phyloP scores from a whole-genome alignment of 2,797 vertebrate species.

The Notolabrus celidotus region DNA sequence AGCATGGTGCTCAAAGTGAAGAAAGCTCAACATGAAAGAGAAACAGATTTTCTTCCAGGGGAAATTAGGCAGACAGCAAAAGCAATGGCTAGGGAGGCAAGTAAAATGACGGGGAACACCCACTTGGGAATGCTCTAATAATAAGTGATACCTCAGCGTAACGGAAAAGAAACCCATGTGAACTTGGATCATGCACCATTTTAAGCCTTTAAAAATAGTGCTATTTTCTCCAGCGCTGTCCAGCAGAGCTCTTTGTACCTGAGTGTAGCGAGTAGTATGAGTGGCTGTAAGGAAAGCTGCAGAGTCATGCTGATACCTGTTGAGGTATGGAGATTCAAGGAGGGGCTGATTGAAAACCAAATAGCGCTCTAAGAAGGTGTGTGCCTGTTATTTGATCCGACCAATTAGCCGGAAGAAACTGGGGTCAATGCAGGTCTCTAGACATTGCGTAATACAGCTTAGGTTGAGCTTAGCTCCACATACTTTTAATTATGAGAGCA shows the following conservation, averaged over 20 bases:
- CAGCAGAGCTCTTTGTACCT: constrained; percentile 6
- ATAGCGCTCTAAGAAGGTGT: constrained; percentile 9
- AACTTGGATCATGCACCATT: constrained; percentile 10
- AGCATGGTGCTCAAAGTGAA: constrained; percentile 29
- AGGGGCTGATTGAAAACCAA: constrained; percentile 38
- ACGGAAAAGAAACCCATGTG: not conserved
- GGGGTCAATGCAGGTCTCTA: constrained; percentile 14
- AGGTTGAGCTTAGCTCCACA: not conserved
- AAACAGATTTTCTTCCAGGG: constrained; percentile 25
- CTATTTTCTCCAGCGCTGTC: constrained; percentile 14
- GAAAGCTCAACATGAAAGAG: constrained; percentile 41
- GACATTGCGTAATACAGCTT: constrained; percentile 5
- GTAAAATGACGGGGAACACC: constrained; percentile 7
- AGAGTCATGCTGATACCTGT: constrained; percentile 65
- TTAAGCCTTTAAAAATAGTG: not conserved
- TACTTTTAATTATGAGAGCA: not conserved
- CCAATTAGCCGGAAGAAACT: constrained; percentile 11
- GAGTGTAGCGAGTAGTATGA: too few species aligned
- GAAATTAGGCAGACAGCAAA: constrained; percentile 25
- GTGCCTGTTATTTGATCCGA: constrained; percentile 31
- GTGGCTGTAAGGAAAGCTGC: constrained; percentile 32
- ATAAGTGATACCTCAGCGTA: constrained; percentile 15
- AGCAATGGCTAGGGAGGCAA: not conserved
- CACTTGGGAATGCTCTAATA: constrained; percentile 25
- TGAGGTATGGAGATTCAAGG: constrained; percentile 52